Conservation (phyloP, 2,113 vertebrate genomes). For the Dasypus novemcinctus region DNA sequence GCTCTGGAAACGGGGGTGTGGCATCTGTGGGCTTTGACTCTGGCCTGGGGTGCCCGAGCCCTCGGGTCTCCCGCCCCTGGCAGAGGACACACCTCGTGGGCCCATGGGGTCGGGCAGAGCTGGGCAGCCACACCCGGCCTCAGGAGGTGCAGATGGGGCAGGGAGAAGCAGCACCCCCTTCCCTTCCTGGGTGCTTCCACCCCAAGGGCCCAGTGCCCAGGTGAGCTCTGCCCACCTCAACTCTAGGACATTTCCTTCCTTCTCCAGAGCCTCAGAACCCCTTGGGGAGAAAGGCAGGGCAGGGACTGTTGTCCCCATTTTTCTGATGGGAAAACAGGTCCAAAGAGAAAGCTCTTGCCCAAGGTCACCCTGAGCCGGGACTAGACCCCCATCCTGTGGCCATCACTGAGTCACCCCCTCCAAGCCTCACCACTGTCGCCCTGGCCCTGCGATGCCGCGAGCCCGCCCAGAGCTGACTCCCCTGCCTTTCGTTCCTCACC, state of each 20-base stretch:
- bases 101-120: neutral
- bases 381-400: neutral
- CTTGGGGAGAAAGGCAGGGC: neutral
- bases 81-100: neutral
- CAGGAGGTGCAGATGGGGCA: neutral
- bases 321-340: neutral
- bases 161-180: neutral
- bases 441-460: neutral
- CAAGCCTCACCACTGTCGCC: accelerated
- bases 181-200: neutral
- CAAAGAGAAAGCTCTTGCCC: neutral
- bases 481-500: too few relatives aligned
- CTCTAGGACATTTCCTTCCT: neutral
- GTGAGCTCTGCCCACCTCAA: neutral
- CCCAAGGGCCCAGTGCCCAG: too few relatives aligned
- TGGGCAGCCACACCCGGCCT: neutral
- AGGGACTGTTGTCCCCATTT: neutral
- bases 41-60: neutral
- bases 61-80: neutral
- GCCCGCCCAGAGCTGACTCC: neutral
- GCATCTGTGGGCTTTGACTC: neutral
- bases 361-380: neutral
- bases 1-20: neutral
- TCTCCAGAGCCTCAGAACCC: neutral
- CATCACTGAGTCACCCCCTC: accelerated